Evolutionary conservation across 1,140 invertebrate species (phyloP), one percentile per base, ranked within the genome.

Genomic region (Trachymyrmex cornetzi): DNA sequence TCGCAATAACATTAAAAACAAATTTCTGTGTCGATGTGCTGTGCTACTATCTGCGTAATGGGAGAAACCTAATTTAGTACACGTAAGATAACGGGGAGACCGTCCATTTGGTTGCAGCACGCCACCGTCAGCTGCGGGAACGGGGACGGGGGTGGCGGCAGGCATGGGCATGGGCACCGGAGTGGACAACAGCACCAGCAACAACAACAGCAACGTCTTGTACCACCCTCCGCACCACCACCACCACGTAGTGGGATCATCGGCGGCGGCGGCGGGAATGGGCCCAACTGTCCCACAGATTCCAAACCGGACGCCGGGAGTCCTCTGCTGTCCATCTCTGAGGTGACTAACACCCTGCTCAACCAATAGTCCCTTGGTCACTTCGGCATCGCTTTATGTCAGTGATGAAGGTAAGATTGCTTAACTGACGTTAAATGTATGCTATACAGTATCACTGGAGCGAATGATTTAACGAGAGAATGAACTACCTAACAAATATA

Each of bases 301-400:
- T 94, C 96, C 95, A 96, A 97, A 95, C 95, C 96, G 95, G 97
- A 97, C 96, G 93, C 94, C 94, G 96, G 96, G 95, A 97, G 97
- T 97, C 97, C 97, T 96, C 91, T 98, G 96, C 92, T 97, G 96
- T 97, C 97, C 96, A 97, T 97, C 96, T 97, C 97, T 96, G 97
- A 97, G 96, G 97, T 98, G 96, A 97, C 97, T 93, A 97, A 97
- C 95, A 97, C 97, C 89, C 94, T 97, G 89, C 96, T 97, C 95
- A 97, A 97, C 94, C 97, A 97, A 94, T 97, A 95, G 92, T 89
- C 87, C 86, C 59, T 85, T 86, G 88, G 86, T 92, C 69, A 89
- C 86, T 64, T 87, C 90, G 55, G 87, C 88, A 66, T 84, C 91
- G 66, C 86, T 87, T 34, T 67, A 87, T 74, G 77, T 91, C 87